Conservation (phyloP, 2,888 invertebrate species). For the Plagodis dolabraria region DNA sequence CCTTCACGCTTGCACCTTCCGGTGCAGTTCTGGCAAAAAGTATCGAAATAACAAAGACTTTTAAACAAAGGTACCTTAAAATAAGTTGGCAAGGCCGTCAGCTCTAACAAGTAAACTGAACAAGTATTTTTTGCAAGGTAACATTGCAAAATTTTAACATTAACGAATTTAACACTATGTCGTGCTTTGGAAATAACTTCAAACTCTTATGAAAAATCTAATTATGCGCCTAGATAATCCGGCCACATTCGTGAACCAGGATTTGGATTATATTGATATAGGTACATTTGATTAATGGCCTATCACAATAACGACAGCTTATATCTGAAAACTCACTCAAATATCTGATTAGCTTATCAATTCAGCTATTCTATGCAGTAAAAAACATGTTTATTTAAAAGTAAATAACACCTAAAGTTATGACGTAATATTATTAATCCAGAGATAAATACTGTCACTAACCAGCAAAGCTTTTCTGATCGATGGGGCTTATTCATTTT, state of each 20-base stretch:
- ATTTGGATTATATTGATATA: no score
- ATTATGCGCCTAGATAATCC: no score
- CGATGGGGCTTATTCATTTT: neutral
- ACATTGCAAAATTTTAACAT: neutral
- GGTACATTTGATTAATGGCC: neutral
- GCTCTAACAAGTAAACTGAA: neutral
- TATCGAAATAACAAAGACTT: constrained; percentile 13
- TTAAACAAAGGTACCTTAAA: constrained; percentile 2
- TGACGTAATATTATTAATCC: neutral
- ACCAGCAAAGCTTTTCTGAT: neutral
- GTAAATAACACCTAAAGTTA: neutral
- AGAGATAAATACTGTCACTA: neutral
- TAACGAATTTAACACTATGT: no score
- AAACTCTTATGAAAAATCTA: no score
- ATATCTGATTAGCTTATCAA: neutral
- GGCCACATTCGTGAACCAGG: no score
- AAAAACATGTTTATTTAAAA: constrained; percentile 3
- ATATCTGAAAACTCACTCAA: neutral
- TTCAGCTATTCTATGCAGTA: neutral
- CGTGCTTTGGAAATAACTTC: no score
- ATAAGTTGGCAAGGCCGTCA: constrained; percentile 4
- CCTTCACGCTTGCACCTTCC: constrained; percentile 19
- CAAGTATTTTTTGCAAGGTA: neutral
- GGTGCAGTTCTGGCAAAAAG: constrained; percentile 3
- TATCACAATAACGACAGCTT: neutral